Evolutionary conservation across 2,888 invertebrate genomes (phyloP).

Genomic region (Tricholauxania praeusta): DNA sequence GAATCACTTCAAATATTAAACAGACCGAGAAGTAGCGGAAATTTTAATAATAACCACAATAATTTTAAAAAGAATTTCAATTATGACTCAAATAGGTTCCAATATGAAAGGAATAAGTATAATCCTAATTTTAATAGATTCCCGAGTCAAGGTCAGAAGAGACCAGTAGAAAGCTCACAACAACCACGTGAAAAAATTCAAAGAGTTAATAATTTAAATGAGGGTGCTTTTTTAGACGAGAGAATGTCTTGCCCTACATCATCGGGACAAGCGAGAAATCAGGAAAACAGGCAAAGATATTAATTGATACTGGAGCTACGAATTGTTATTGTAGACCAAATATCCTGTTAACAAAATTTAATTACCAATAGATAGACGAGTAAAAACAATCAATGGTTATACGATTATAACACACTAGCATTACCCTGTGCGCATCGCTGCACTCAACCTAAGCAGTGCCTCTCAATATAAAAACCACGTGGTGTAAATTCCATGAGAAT

Average conservation of each 20-base stretch:
- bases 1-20: not conserved
- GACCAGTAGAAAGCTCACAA: not conserved
- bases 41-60: not conserved
- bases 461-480: too few relatives aligned
- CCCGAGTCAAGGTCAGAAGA: not conserved
- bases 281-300: too few relatives aligned
- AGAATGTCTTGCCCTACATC: slow-evolving; percentile 17
- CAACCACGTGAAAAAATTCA: slow-evolving; percentile 4
- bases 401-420: slow-evolving; percentile 24
- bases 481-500: too few relatives aligned
- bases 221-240: slow-evolving; percentile 13
- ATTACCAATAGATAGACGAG: slow-evolving; percentile 27
- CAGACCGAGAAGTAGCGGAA: too few relatives aligned
- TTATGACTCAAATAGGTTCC: not conserved
- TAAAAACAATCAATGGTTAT: slow-evolving; percentile 24
- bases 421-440: too few relatives aligned
- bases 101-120: not conserved
- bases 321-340: slow-evolving; percentile 33
- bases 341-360: not conserved
- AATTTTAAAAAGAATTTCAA: not conserved
- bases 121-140: too few relatives aligned
- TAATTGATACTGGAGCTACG: slow-evolving; percentile 34
- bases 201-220: slow-evolving; percentile 22
- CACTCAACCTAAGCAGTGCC: too few relatives aligned
- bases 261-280: not conserved